Percentiles rank a stretch among this genome's conserved stretches.
These are phyloP conservation scores for Lethocerus indicus DNA, from an alignment of 1,140 invertebrate species.

Conservation along the genomic window DNA sequence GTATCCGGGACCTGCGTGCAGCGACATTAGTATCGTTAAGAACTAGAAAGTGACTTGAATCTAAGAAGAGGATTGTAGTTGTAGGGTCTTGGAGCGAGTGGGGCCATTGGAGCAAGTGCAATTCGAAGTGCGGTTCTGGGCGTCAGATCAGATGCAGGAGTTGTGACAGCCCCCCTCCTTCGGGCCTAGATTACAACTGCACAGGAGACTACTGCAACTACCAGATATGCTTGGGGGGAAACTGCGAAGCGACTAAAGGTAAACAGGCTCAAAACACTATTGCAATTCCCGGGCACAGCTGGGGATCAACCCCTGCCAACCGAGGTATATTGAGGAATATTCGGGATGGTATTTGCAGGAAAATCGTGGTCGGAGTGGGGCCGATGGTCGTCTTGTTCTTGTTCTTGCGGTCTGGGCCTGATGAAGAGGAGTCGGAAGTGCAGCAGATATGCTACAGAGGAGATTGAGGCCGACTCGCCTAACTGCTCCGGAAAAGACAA, in stretches of 20 bases:
- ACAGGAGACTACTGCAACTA: not conserved
- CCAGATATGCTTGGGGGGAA: not conserved
- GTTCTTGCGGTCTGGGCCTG: not conserved
- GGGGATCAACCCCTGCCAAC: no score
- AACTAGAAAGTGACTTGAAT: no score
- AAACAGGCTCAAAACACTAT: no score
- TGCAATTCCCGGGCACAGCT: no score
- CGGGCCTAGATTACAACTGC: not conserved
- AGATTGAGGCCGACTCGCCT: no score
- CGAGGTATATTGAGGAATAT: no score
- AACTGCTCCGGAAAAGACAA: not conserved
- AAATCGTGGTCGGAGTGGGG: not conserved
- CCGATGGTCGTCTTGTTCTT: not conserved
- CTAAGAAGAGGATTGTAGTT: no score
- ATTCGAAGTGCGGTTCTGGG: slow-evolving; percentile 41
- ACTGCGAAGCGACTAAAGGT: not conserved
- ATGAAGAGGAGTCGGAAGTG: not conserved
- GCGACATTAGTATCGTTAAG: no score
- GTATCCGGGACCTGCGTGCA: no score
- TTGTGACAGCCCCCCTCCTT: slow-evolving; percentile 28
- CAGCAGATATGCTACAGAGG: not conserved
- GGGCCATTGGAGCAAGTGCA: slow-evolving; percentile 49
- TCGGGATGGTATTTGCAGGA: no score
- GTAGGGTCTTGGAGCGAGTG: slow-evolving; percentile 76
- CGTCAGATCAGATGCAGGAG: slow-evolving; percentile 44